Percentiles rank a stretch among this genome's conserved stretches.
Evolutionary conservation across 2,113 vertebrate species (phyloP).

Genomic region (Callionymus lyra): DNA sequence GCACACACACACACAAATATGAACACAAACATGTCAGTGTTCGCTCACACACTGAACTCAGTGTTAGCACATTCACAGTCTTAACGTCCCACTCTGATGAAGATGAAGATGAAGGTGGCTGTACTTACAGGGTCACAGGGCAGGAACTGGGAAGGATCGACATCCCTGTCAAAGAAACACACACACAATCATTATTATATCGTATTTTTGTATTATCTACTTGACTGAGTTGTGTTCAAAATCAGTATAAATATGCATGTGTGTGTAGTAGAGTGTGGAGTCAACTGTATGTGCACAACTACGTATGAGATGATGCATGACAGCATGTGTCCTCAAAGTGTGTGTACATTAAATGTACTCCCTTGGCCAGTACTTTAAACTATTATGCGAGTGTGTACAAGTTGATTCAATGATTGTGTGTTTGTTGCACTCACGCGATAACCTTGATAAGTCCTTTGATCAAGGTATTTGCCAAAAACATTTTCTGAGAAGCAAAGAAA

Average conservation of each 20-base stretch:
- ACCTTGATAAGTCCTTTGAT: conserved; percentile 40
- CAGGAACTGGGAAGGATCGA: conserved; percentile 38
- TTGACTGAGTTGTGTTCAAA: too few species aligned
- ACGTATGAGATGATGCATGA: too few species aligned
- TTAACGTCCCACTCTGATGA: neutral
- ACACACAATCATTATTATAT: too few species aligned
- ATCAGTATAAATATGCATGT: too few species aligned
- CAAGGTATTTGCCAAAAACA: conserved; percentile 26
- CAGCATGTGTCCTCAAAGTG: too few species aligned
- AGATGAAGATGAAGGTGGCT: neutral
- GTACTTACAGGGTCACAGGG: conserved; percentile 56
- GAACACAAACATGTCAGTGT: conserved; percentile 17
- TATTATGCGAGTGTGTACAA: too few species aligned
- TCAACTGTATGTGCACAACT: too few species aligned
- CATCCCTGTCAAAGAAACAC: conserved; percentile 33
- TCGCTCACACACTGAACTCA: conserved; percentile 1
- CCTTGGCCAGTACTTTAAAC: too few species aligned
- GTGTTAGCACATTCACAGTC: neutral
- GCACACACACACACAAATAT: conserved; percentile 18
- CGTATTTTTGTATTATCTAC: too few species aligned
- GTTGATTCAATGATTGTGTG: neutral
- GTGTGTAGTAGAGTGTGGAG: too few species aligned
- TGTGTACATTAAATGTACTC: too few species aligned
- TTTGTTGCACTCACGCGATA: conserved; percentile 43
- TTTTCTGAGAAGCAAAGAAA: conserved; percentile 10